These are phyloP conservation scores for Colinus virginianus DNA, from an alignment of 2,113 vertebrate genomes.

Conservation along the genomic window DNA sequence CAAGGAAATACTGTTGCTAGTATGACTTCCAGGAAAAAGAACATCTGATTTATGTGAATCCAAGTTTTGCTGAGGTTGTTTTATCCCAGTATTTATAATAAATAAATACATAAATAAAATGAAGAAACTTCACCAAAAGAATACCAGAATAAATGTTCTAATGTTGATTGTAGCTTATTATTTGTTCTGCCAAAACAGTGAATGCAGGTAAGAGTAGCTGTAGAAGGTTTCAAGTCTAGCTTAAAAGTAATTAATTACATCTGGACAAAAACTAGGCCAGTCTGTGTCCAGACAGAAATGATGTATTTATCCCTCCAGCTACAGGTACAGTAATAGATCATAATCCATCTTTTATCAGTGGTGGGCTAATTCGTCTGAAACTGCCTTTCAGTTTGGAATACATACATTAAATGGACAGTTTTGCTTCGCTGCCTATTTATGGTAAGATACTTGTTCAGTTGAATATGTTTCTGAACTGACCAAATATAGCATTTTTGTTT, in stretches of 20 bases:
- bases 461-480: background rate
- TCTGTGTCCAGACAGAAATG: background rate
- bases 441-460: background rate
- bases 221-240: background rate
- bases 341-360: background rate
- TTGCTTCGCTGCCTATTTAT: background rate
- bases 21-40: background rate
- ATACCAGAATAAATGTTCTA: background rate
- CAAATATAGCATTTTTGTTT: background rate
- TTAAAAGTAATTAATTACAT: background rate
- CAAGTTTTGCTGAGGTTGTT: background rate
- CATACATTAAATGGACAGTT: background rate
- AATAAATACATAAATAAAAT: background rate
- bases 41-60: background rate
- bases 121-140: background rate
- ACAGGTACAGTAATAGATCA: background rate
- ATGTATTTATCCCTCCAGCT: background rate
- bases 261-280: background rate
- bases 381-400: background rate
- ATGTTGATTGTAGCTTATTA: background rate
- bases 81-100: background rate
- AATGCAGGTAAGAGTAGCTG: background rate
- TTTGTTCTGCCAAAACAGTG: background rate
- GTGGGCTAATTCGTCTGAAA: background rate
- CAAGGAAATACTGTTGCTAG: background rate